Base-by-base conservation (phyloP, 2,113 vertebrate species). In the Heliornis fulica region DNA sequence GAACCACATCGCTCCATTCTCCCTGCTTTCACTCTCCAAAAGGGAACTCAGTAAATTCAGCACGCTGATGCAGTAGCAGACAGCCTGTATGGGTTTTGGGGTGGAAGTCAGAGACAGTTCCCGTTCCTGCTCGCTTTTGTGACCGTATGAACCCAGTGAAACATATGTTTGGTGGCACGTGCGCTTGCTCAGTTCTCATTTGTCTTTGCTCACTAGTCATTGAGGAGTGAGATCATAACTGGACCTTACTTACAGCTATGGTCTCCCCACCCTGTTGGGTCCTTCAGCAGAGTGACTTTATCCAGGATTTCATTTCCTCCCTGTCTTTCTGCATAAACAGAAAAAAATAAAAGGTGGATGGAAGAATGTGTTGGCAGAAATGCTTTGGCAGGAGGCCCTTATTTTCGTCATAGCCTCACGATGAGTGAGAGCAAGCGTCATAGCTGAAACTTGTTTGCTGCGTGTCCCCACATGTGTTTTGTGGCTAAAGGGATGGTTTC, bases 201-300 rank as follows among this genome's bases (percentile, higher is more conserved):
- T 72, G 14, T 94, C 89, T 79, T 66, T 92, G 61, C 72, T 95
- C 92, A 78, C 87, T 65, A 71, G 82, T 92, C 75, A 54, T 19
- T 75, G 75, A 79, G 72, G 92, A 92, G 26, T 97, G 96, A 96
- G 93, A 80, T 96, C 94, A 96, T 95, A 84, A 60, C 89, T 96
- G 93, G 92, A 90, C 84, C 77, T 88, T 71, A 77, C 93, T 95
- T 93, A 43, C 71, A 93, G 53, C 78, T 64, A 2, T 40, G 34
- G 13, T 88, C 93, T 80, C 90, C 89, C 92, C 82, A 32, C 96
- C 94, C 92, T 80, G 63, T 53, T 94, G 89, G 36, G 89, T 95
- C 83, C 94, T 97, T 94, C 77, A 78, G 74, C 86, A 83, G 51
- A 64, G 40, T 56, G 61, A 69, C 93, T 90, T 94, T 84, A 79